These are phyloP conservation scores for Danio aesculapii DNA, from an alignment of 2,797 vertebrate genomes.

Conservation along the genomic window DNA sequence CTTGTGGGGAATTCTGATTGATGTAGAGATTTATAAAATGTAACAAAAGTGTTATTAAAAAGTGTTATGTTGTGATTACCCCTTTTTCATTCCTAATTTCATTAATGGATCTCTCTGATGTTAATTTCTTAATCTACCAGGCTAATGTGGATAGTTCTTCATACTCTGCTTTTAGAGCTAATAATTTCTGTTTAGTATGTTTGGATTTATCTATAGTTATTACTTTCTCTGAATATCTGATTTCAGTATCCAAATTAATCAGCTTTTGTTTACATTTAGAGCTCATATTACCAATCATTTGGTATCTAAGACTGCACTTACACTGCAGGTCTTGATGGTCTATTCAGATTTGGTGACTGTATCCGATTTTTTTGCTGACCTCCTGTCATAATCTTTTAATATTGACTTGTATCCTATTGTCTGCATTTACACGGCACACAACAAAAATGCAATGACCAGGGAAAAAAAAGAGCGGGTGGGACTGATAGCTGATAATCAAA, in stretches of 20 bases:
- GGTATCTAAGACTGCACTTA: too few relatives aligned
- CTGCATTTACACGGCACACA: too few relatives aligned
- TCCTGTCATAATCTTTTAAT: too few relatives aligned
- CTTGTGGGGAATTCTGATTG: not conserved
- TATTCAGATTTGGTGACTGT: too few relatives aligned
- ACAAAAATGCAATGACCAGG: too few relatives aligned
- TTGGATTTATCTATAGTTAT: not conserved
- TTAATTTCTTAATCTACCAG: constrained; percentile 1
- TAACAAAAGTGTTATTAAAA: not conserved
- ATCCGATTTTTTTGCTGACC: too few relatives aligned
- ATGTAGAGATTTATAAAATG: not conserved
- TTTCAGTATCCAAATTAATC: not conserved
- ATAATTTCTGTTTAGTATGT: not conserved
- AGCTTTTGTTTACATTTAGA: too few relatives aligned
- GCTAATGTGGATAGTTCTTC: not conserved
- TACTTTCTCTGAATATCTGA: not conserved
- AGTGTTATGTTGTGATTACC: not conserved
- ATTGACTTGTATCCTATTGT: too few relatives aligned
- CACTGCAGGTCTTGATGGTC: too few relatives aligned
- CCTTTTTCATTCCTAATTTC: not conserved
- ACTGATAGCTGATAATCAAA: too few relatives aligned
- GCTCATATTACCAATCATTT: too few relatives aligned
- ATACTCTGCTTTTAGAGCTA: not conserved
- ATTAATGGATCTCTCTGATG: not conserved
- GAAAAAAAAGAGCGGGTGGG: too few relatives aligned